Conservation (phyloP, 2,797 vertebrate species). For the Pristis pectinata region DNA sequence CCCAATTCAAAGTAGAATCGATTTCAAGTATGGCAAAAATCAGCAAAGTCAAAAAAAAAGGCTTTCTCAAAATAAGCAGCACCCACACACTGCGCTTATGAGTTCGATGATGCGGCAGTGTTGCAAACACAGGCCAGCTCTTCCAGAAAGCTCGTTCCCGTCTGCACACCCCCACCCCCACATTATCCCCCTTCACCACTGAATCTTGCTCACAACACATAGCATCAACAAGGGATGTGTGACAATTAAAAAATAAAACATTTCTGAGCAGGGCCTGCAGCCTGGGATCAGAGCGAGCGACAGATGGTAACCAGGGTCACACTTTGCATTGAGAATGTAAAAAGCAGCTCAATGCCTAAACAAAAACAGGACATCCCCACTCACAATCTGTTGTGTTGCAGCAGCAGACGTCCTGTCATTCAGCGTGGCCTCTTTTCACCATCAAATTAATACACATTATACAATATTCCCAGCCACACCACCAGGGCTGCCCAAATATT, state of each 20-base stretch:
- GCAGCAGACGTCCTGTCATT: conserved; percentile 22
- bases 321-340: conserved; percentile 32
- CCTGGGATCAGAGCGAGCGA: background rate
- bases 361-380: conserved; percentile 36
- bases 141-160: conserved; percentile 37
- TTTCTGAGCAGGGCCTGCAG: background rate
- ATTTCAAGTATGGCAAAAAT: background rate
- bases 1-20: background rate
- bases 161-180: conserved; percentile 81
- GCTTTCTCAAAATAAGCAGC: background rate
- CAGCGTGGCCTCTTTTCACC: conserved; percentile 6
- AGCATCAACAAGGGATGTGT: background rate
- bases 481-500: background rate
- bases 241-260: background rate
- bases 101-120: background rate
- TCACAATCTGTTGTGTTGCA: conserved; percentile 27
- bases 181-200: conserved; percentile 59
- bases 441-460: background rate
- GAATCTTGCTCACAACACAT: conserved; percentile 19
- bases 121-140: background rate
- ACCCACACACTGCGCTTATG: background rate
- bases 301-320: conserved; percentile 28
- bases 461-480: background rate
- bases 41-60: too few species aligned
- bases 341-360: conserved; percentile 29